These are phyloP conservation scores for Drosophila punjabiensis DNA, from an alignment of 1,140 invertebrate genomes.

Conservation along the genomic window DNA sequence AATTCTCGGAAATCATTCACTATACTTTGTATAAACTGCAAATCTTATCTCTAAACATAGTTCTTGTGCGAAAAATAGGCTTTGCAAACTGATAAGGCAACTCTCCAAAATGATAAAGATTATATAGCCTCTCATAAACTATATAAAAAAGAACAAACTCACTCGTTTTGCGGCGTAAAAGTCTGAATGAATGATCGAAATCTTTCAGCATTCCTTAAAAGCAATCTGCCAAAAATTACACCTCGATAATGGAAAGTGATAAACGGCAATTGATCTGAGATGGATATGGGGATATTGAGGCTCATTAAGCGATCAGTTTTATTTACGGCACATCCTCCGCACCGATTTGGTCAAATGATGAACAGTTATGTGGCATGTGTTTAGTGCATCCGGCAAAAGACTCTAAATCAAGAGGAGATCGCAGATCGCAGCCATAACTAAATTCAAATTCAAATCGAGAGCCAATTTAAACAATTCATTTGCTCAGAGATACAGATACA, in stretches of 20 bases:
- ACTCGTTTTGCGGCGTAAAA: conserved; percentile 2
- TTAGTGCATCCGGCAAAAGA: conserved; percentile 73
- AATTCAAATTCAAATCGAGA: conserved; percentile 49
- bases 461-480: conserved; percentile 62
- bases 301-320: conserved; percentile 68
- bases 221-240: conserved; percentile 26
- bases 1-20: conserved; percentile 8
- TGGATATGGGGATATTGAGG: conserved; percentile 24
- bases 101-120: background rate
- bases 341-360: conserved; percentile 33
- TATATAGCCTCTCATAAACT: background rate
- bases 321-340: conserved; percentile 65
- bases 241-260: conserved; percentile 21
- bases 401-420: conserved; percentile 46
- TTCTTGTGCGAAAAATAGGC: conserved; percentile 4
- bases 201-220: conserved; percentile 26
- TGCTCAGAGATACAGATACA: background rate
- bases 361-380: conserved; percentile 68
- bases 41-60: conserved; percentile 15
- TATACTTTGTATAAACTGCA: conserved; percentile 4
- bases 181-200: conserved; percentile 17
- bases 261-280: conserved; percentile 25
- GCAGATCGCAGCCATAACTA: conserved; percentile 35
- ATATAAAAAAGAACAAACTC: background rate
- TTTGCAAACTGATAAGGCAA: background rate